These are phyloP conservation scores for Rhizomys pruinosus DNA, from an alignment of 2,113 vertebrate genomes.

Conservation along the genomic window DNA sequence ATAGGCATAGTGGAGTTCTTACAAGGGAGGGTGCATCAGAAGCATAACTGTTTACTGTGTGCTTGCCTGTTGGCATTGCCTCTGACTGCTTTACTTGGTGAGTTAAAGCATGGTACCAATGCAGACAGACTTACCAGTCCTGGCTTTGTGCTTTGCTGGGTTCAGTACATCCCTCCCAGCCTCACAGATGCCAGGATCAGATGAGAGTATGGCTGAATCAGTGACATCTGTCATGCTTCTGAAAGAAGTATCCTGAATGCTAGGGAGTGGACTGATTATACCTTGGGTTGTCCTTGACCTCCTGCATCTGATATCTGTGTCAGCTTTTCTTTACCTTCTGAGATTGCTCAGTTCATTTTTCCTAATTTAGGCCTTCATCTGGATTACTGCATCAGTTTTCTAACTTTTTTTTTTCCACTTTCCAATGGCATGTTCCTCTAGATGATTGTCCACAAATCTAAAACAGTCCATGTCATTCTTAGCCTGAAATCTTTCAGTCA, in stretches of 20 bases:
- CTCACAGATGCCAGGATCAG: constrained; percentile 6
- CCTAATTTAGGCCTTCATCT: constrained; percentile 2
- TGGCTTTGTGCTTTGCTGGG: constrained; percentile 34
- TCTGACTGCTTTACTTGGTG: neutral
- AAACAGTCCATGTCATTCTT: neutral
- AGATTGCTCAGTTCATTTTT: neutral
- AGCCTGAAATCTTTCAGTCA: constrained; percentile 1
- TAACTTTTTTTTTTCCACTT: constrained; percentile 36
- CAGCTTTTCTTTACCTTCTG: constrained; percentile 8
- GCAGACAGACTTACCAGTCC: neutral
- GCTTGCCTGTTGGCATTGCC: neutral
- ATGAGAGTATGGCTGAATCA: neutral
- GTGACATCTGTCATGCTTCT: constrained; percentile 13
- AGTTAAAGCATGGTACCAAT: neutral
- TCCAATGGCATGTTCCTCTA: neutral
- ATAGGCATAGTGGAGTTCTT: neutral
- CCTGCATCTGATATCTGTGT: too few relatives aligned
- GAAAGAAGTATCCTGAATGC: neutral
- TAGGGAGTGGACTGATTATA: neutral
- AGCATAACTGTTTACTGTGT: neutral
- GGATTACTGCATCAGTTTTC: constrained; percentile 43
- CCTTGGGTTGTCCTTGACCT: too few relatives aligned
- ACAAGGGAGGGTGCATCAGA: neutral
- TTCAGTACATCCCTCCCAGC: neutral
- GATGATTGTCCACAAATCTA: constrained; percentile 1